Evolutionary conservation across 2,797 vertebrate species (phyloP).

Genomic region (Luscinia megarhynchos): DNA sequence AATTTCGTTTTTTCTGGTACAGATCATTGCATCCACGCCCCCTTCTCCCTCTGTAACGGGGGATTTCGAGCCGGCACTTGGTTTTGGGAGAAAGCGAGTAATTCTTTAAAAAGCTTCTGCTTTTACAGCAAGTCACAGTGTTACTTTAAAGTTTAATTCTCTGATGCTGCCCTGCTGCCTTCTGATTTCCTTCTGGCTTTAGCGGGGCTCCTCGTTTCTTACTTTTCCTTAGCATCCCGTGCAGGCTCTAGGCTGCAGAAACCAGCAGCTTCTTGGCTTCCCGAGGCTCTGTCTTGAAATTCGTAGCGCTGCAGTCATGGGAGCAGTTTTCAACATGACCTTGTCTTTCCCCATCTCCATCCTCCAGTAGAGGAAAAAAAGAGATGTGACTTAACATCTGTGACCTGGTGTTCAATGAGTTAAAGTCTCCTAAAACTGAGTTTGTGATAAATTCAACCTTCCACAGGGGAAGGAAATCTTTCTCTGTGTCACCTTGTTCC

Average conservation of each 20-base stretch:
- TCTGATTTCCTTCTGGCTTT: accelerated
- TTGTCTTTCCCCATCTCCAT: accelerated
- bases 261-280: accelerated
- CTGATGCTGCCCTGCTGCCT: accelerated
- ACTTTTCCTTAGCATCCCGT: accelerated
- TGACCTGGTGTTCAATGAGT: not conserved
- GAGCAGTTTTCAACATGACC: accelerated
- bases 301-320: not conserved
- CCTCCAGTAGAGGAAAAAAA: accelerated
- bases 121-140: accelerated
- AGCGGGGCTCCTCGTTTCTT: accelerated
- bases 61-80: accelerated
- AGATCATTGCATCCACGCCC: accelerated
- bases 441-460: accelerated
- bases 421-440: not conserved
- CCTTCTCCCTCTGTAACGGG: accelerated
- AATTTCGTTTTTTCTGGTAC: accelerated
- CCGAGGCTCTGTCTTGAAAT: not conserved
- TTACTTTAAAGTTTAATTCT: accelerated
- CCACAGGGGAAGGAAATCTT: accelerated
- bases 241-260: accelerated
- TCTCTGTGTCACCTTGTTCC: not conserved
- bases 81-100: accelerated
- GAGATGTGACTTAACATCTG: accelerated
- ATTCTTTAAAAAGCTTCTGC: accelerated